Conservation (phyloP, 2,113 vertebrate genomes). For the Seriola aureovittata region DNA sequence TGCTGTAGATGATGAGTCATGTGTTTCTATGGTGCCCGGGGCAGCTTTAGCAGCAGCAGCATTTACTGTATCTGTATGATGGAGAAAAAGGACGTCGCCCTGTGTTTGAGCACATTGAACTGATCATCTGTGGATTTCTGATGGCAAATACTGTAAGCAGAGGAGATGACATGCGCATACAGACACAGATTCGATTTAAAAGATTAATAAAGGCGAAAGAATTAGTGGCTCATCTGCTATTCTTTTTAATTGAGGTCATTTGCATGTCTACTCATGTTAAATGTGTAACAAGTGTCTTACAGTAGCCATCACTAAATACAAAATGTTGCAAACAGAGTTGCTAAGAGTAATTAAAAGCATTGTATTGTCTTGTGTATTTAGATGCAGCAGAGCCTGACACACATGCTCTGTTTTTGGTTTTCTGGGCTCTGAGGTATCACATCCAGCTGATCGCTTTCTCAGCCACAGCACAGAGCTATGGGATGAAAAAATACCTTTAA, state of each 20-base stretch:
- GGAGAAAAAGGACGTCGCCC: background rate
- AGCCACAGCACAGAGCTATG: background rate
- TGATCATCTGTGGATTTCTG: background rate
- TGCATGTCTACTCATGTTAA: background rate
- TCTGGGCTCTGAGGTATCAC: background rate
- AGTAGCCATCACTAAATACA: background rate
- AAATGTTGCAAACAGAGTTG: too few relatives aligned
- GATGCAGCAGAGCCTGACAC: background rate
- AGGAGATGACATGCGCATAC: background rate
- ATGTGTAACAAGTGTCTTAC: constrained; percentile 12
- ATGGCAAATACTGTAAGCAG: background rate
- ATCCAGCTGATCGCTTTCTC: constrained; percentile 9
- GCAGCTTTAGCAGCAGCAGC: constrained; percentile 41
- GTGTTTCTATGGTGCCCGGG: constrained; percentile 60
- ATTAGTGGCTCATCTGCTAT: background rate
- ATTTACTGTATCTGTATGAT: background rate
- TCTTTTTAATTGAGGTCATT: background rate
- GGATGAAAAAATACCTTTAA: constrained; percentile 35
- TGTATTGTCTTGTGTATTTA: background rate
- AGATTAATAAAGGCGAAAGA: background rate
- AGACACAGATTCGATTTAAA: background rate
- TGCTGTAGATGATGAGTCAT: constrained; percentile 61
- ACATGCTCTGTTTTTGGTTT: background rate
- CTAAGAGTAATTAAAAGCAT: background rate
- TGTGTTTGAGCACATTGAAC: constrained; percentile 9